Evolutionary conservation across 2,797 vertebrate species (phyloP).

Genomic region (Cuniculus paca): DNA sequence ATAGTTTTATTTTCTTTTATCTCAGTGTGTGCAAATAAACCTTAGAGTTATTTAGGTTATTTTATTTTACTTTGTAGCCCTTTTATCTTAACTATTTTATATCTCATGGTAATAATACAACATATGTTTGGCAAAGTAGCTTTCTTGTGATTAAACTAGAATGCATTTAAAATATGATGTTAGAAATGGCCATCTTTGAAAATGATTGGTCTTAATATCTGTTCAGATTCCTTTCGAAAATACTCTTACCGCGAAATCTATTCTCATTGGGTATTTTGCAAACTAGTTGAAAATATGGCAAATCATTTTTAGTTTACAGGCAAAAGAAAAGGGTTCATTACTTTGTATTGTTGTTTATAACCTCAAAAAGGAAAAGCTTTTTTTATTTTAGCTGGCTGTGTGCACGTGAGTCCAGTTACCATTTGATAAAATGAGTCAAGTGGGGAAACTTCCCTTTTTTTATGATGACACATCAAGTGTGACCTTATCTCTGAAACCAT

Average conservation of each 20-base stretch:
- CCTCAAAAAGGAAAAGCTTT: constrained; percentile 78
- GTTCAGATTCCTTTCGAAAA: constrained; percentile 73
- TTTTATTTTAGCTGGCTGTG: constrained; percentile 82
- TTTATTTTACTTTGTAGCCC: not conserved
- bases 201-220: constrained; percentile 63
- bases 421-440: constrained; percentile 69
- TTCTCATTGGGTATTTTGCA: constrained; percentile 81
- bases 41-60: not conserved
- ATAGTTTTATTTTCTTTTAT: constrained; percentile 33
- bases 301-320: constrained; percentile 82
- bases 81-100: constrained; percentile 49
- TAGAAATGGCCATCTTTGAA: constrained; percentile 67
- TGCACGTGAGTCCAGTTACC: constrained; percentile 14
- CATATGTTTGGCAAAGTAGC: constrained; percentile 31
- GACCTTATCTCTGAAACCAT: constrained; percentile 75
- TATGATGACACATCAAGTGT: constrained; percentile 77
- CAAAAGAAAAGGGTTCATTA: constrained; percentile 82
- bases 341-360: constrained; percentile 83
- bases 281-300: constrained; percentile 81
- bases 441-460: constrained; percentile 75
- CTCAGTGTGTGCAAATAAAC: not conserved
- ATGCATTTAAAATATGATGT: constrained; percentile 71
- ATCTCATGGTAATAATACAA: constrained; percentile 60
- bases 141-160: constrained; percentile 47
- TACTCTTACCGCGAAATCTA: constrained; percentile 74